phyloP scores from a whole-genome alignment of 2,797 vertebrate species.

The Amphiprion clarkii region DNA sequence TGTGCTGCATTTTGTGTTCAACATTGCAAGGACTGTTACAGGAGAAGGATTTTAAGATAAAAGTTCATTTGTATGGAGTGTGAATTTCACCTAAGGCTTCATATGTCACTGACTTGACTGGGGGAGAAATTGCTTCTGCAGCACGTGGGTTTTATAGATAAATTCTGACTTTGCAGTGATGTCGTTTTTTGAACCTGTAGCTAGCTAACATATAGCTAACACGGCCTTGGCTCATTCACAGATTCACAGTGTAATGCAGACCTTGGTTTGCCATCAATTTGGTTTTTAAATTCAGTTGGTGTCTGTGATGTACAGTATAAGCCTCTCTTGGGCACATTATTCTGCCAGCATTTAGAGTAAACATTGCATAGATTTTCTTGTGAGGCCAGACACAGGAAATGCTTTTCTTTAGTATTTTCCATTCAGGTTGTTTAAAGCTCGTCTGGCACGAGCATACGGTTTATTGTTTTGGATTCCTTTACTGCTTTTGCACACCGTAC shows the following conservation, averaged over 20 bases:
- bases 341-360: neutral
- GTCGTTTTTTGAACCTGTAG: neutral
- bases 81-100: conserved; percentile 7
- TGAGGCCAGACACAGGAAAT: neutral
- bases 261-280: too few relatives aligned
- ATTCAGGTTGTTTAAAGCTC: neutral
- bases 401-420: conserved; percentile 8
- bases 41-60: neutral
- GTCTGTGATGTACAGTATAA: neutral
- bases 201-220: neutral
- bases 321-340: too few relatives aligned
- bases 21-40: neutral
- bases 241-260: too few relatives aligned
- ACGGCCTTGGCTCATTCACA: too few relatives aligned
- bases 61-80: neutral
- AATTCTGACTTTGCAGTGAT: neutral
- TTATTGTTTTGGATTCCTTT: neutral
- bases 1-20: conserved; percentile 7
- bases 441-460: neutral
- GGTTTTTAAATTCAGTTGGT: neutral
- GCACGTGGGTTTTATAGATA: conserved; percentile 7
- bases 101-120: neutral
- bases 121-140: conserved; percentile 17
- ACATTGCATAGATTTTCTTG: conserved; percentile 5
- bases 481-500: neutral